Conservation (phyloP, 2,888 invertebrate genomes). For the Tipula helvola region DNA sequence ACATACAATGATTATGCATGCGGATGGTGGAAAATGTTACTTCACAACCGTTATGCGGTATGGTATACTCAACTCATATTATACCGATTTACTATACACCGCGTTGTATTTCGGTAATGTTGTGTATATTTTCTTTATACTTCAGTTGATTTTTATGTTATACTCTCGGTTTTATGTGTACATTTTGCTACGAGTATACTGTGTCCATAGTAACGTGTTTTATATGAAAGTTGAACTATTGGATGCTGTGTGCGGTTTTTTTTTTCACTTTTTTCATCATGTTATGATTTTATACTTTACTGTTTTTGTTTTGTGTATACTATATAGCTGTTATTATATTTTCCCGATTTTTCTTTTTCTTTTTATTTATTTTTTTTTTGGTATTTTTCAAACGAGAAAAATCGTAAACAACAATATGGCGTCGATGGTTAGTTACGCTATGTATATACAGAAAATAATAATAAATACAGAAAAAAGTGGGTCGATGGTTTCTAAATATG, state of each 20-base stretch:
- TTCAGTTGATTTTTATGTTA: not conserved
- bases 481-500: not conserved
- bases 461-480: not conserved
- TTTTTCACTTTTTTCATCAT: not conserved
- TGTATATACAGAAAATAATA: not conserved
- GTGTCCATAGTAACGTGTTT: not conserved
- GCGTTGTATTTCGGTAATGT: not conserved
- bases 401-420: conserved; percentile 4
- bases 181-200: not conserved
- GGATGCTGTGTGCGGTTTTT: not conserved
- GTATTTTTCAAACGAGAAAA: not conserved
- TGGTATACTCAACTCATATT: not conserved
- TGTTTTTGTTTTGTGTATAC: not conserved
- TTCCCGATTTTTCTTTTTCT: not conserved
- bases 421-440: not conserved
- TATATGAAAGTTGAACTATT: not conserved
- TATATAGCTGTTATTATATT: not conserved
- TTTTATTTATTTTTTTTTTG: not conserved
- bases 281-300: not conserved
- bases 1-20: not conserved
- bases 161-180: not conserved
- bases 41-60: not conserved
- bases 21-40: not conserved
- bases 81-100: not conserved
- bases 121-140: not conserved